Percentiles rank a stretch among this genome's conserved stretches.
Evolutionary conservation across 2,797 vertebrate species (phyloP).

Genomic region (Picus viridis): DNA sequence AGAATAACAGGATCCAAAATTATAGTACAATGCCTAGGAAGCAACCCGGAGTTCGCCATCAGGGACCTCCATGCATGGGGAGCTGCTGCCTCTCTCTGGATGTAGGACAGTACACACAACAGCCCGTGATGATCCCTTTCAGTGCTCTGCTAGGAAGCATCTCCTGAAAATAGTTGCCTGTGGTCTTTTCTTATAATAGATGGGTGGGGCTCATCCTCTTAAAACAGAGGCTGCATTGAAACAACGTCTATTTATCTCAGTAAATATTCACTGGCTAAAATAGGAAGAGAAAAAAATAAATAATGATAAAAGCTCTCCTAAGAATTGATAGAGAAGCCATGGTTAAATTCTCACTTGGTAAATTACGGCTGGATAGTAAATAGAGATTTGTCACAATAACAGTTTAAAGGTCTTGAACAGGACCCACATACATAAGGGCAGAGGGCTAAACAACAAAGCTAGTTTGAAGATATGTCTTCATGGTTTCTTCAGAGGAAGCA

Average conservation of each 20-base stretch:
- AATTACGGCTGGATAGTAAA: background rate
- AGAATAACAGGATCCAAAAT: background rate
- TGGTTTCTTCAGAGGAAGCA: background rate
- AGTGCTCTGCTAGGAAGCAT: background rate
- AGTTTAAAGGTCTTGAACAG: background rate
- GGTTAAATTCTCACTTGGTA: background rate
- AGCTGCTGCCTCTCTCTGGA: constrained; percentile 53
- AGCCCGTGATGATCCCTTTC: background rate
- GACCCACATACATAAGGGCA: background rate
- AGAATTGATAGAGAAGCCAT: background rate
- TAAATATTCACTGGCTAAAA: background rate
- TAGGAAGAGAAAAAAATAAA: no score
- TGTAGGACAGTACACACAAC: background rate
- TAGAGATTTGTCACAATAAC: background rate
- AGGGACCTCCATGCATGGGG: background rate
- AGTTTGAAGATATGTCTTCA: background rate
- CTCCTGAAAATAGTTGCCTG: background rate
- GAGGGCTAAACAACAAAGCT: background rate
- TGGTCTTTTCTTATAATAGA: background rate
- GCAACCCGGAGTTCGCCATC: background rate
- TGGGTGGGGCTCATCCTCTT: background rate
- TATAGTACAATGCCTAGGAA: background rate
- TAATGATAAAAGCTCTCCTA: background rate
- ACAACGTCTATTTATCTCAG: background rate
- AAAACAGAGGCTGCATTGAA: background rate